Evolutionary conservation across 2,113 vertebrate species (phyloP), one percentile per base, ranked within the genome.

Genomic region (Callorhinus ursinus): DNA sequence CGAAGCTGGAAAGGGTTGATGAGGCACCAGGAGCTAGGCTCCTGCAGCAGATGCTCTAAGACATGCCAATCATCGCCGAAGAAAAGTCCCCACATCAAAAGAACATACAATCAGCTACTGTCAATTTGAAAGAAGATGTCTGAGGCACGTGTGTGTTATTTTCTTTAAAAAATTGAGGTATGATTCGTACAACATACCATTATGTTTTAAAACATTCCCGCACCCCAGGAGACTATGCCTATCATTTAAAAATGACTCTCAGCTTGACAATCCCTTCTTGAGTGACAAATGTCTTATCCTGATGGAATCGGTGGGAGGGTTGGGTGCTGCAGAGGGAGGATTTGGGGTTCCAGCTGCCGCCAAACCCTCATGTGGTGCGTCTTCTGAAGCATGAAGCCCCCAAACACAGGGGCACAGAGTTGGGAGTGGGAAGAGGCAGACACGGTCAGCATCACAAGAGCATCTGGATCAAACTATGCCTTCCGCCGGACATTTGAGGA

Each of bases 21-120:
- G 16, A 22, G 1, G 55, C 24, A 2, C 36, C 65, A 2, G 55
- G 42, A 49, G 16, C 7, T 24, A 16, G 63, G 26, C 16, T 42
- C 18, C 1, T 7, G 2, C 15, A 14, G 19, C 12, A 14, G 19
- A 31, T 1, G 0, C 77, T 53, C 26, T 2, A 36, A 51, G n/a
- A 36, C 4, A 21, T 8, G 49, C 69, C 49, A n/a, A 15, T 1
- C 53, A 13, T 3, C 3, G 4, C 22, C 22, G 6, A 22, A 49
- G 36, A 8, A 55, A 53, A 28, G 55, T 33, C 39, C 7, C 7
- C 57, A 2, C 5, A 14, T 31, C 15, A 26, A 42, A 24, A n/a
- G 28, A 39, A 15, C 36, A 2, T 4, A 4, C 49, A 10, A 4
- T 12, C 33, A 57, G 71, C 21, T 15, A 57, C 8, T 13, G 57